These are phyloP conservation scores for Synanthedon myopaeformis DNA, from an alignment of 2,888 invertebrate species.

Conservation along the genomic window DNA sequence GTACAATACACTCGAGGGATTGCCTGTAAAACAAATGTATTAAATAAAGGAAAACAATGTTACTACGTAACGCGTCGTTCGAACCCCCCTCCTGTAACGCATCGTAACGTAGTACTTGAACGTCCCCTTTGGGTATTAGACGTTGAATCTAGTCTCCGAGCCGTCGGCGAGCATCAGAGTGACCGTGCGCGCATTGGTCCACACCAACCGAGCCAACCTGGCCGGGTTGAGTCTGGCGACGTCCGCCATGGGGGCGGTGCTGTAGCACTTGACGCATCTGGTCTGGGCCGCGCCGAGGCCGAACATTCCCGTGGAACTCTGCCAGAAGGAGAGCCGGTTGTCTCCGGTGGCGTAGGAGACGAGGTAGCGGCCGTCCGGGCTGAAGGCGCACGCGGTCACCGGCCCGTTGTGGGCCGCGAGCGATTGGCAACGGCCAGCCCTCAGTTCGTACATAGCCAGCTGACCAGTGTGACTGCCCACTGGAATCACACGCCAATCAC, in stretches of 20 bases:
- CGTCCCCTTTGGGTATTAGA: no score
- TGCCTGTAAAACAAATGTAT: no score
- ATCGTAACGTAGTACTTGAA: no score
- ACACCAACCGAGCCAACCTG: constrained; percentile 90
- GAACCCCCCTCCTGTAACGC: no score
- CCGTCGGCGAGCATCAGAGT: constrained; percentile 96
- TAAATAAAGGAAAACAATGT: no score
- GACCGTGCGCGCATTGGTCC: constrained; percentile 94
- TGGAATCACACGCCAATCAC: constrained; percentile 21
- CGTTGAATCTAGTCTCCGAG: constrained; percentile 77
- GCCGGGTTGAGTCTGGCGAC: constrained; percentile 88
- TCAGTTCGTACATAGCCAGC: constrained; percentile 94
- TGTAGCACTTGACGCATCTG: constrained; percentile 94
- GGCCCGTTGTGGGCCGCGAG: constrained; percentile 91
- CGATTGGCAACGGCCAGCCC: constrained; percentile 94
- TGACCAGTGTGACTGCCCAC: constrained; percentile 95
- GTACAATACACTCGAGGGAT: no score
- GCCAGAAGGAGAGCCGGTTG: constrained; percentile 97
- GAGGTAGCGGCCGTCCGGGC: constrained; percentile 96
- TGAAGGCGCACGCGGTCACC: constrained; percentile 94
- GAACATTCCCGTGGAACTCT: constrained; percentile 93
- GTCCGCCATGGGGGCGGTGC: constrained; percentile 92
- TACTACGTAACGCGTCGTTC: no score
- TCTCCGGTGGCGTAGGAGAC: constrained; percentile 96
- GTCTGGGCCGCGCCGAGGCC: constrained; percentile 98